phyloP scores from a whole-genome alignment of 2,888 invertebrate genomes.

The Pemphredon lugubris region DNA sequence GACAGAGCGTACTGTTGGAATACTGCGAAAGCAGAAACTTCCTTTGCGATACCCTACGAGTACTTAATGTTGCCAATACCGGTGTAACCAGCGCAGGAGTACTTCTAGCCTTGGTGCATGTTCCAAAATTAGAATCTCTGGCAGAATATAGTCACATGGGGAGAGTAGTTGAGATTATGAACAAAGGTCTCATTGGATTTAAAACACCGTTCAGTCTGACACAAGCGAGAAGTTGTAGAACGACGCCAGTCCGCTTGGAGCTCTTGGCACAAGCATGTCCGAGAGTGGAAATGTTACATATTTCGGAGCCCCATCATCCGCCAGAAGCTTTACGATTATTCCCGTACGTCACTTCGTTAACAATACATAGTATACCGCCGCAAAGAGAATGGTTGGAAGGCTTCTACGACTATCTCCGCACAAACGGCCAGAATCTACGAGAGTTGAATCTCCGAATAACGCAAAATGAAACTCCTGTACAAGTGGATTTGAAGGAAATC shows the following conservation, averaged over 20 bases:
- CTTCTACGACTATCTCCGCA: constrained; percentile 77
- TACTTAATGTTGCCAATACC: constrained; percentile 80
- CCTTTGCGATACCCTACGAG: constrained; percentile 78
- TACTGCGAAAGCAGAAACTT: constrained; percentile 77
- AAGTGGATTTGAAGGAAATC: constrained; percentile 76
- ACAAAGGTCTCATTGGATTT: constrained; percentile 67
- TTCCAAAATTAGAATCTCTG: constrained; percentile 78
- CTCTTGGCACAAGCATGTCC: constrained; percentile 79
- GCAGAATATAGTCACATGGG: constrained; percentile 80
- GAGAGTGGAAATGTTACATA: constrained; percentile 76
- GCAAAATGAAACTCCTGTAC: constrained; percentile 70
- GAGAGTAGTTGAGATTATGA: constrained; percentile 78
- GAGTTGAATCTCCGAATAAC: constrained; percentile 77
- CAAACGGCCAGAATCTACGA: constrained; percentile 73
- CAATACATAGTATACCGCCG: constrained; percentile 77
- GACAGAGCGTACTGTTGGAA: constrained; percentile 75
- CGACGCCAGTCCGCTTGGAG: constrained; percentile 76
- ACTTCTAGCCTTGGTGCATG: constrained; percentile 77
- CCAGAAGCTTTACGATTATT: constrained; percentile 77
- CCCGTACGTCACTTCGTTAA: constrained; percentile 76
- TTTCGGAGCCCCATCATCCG: constrained; percentile 79
- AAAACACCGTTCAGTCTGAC: constrained; percentile 76
- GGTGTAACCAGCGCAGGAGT: constrained; percentile 79
- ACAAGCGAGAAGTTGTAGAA: constrained; percentile 77
- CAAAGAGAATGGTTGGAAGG: constrained; percentile 77